These are phyloP conservation scores for Meiosimyza platycephala DNA, from an alignment of 2,888 invertebrate species.

Conservation along the genomic window DNA sequence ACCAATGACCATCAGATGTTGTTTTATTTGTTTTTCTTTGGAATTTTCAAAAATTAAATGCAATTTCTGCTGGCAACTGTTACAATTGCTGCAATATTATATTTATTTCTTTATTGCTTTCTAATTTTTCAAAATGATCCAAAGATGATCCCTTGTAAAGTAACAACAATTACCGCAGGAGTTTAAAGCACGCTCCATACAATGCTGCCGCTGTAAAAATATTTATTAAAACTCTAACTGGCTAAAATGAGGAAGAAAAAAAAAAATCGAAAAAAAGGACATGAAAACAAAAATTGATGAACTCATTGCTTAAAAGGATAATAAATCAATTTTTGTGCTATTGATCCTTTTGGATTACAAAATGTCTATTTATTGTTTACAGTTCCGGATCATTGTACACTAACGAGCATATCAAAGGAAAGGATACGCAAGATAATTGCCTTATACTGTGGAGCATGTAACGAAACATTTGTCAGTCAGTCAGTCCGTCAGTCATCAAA, in stretches of 20 bases:
- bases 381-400: constrained; percentile 61
- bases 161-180: background rate
- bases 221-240: background rate
- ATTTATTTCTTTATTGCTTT: background rate
- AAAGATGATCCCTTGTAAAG: constrained; percentile 13
- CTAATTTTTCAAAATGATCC: constrained; percentile 6
- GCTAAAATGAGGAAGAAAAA: background rate
- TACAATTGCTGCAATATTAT: background rate
- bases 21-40: constrained; percentile 12
- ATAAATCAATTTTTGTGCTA: constrained; percentile 48
- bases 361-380: constrained; percentile 61
- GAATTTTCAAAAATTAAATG: background rate
- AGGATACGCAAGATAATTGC: background rate
- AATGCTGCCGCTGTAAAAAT: constrained; percentile 1
- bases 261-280: background rate
- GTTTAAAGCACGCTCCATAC: constrained; percentile 7
- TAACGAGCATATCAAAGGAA: constrained; percentile 44
- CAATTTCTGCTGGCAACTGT: background rate
- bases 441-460: background rate
- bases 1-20: constrained; percentile 10
- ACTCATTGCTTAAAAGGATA: constrained; percentile 40
- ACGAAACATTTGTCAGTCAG: constrained; percentile 23
- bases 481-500: constrained; percentile 38
- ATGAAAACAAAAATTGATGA: constrained; percentile 6
- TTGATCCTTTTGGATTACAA: constrained; percentile 34